Conservation (phyloP, 2,888 invertebrate genomes). For the Polyommatus icarus region DNA sequence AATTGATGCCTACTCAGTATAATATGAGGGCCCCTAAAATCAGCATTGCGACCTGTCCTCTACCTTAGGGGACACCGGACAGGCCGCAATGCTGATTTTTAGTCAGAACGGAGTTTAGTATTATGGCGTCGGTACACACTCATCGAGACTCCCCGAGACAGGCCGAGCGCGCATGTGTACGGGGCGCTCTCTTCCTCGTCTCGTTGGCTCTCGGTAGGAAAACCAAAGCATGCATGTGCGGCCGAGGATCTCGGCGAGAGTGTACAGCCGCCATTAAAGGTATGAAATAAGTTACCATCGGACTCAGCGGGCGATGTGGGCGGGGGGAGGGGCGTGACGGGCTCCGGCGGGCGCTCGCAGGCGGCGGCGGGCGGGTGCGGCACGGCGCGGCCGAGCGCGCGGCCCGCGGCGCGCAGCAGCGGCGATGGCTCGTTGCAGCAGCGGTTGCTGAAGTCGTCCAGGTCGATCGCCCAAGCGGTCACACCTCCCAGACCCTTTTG, state of each 20-base stretch:
- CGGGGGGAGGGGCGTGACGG: conserved; percentile 88
- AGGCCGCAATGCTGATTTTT: too few relatives aligned
- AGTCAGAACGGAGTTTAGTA: background rate
- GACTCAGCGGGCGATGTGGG: conserved; percentile 80
- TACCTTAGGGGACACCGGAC: too few relatives aligned
- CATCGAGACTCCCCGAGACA: too few relatives aligned
- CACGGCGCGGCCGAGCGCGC: conserved; percentile 84
- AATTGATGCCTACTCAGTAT: too few relatives aligned
- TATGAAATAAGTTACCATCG: conserved; percentile 52
- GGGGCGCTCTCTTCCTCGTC: too few relatives aligned
- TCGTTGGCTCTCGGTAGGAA: too few relatives aligned
- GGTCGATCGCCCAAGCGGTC: conserved; percentile 92
- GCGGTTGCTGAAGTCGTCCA: conserved; percentile 92
- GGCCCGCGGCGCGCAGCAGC: conserved; percentile 87
- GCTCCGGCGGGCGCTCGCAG: conserved; percentile 86
- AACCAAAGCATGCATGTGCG: too few relatives aligned
- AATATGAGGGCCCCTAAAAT: too few relatives aligned
- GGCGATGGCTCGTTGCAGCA: conserved; percentile 91
- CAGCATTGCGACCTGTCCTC: too few relatives aligned
- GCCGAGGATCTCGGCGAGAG: too few relatives aligned
- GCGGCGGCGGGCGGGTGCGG: conserved; percentile 74
- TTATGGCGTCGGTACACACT: background rate
- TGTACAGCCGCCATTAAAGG: background rate
- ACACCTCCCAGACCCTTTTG: conserved; percentile 88
- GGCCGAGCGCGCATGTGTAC: too few relatives aligned